These are phyloP conservation scores for Litoditis marina DNA, from an alignment of 2,888 invertebrate genomes.

Conservation along the genomic window DNA sequence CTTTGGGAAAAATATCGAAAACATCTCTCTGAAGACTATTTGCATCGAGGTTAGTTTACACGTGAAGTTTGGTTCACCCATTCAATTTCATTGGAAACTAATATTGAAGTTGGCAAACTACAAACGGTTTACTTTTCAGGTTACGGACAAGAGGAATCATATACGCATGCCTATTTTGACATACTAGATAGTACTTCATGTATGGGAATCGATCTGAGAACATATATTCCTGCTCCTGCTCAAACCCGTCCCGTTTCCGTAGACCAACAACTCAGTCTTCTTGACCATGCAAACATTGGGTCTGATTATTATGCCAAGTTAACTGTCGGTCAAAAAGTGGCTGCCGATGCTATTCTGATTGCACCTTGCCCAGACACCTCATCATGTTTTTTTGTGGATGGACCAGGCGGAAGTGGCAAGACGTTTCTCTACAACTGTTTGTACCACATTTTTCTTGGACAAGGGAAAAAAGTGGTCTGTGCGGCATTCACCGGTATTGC, in stretches of 20 bases:
- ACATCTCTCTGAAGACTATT: slow-evolving; percentile 7
- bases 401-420: slow-evolving; percentile 24
- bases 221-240: too few species aligned
- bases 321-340: too few species aligned
- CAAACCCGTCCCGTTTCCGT: too few species aligned
- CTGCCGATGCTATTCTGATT: background rate
- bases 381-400: slow-evolving; percentile 13
- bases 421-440: slow-evolving; percentile 18
- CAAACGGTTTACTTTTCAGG: too few species aligned
- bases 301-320: background rate
- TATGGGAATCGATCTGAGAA: too few species aligned
- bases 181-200: too few species aligned
- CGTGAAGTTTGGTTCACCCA: too few species aligned
- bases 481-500: slow-evolving; percentile 28
- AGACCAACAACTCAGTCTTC: background rate
- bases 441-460: slow-evolving; percentile 8
- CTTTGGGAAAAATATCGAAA: slow-evolving; percentile 13
- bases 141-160: too few species aligned
- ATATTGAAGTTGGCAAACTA: too few species aligned
- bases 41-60: too few species aligned
- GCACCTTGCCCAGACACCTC: background rate
- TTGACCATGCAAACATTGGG: background rate
- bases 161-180: too few species aligned
- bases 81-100: too few species aligned
- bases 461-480: slow-evolving; percentile 9